phyloP scores from a whole-genome alignment of 2,797 vertebrate genomes.

The Microtus californicus region DNA sequence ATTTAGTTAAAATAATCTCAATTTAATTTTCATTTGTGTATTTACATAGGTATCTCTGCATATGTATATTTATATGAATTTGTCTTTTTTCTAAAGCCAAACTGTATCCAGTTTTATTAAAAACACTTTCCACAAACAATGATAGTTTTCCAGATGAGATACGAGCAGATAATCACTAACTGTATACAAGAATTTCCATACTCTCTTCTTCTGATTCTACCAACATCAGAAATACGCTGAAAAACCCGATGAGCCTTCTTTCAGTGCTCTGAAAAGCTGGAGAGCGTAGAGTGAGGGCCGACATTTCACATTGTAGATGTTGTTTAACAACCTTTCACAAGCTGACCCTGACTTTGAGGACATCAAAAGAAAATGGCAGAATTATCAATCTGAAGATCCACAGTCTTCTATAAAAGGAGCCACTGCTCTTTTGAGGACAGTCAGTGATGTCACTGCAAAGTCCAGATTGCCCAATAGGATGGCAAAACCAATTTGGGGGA shows the following conservation, averaged over 20 bases:
- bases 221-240: slow-evolving; percentile 87
- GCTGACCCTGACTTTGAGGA: slow-evolving; percentile 87
- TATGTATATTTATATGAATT: not conserved
- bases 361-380: slow-evolving; percentile 70
- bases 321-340: slow-evolving; percentile 89
- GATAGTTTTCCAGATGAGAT: slow-evolving; percentile 91
- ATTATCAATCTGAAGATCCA: slow-evolving; percentile 82
- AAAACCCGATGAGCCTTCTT: slow-evolving; percentile 85
- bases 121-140: slow-evolving; percentile 90
- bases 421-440: slow-evolving; percentile 67
- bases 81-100: slow-evolving; percentile 87
- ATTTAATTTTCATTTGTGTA: not conserved
- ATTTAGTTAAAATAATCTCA: not conserved
- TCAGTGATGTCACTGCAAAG: slow-evolving; percentile 50
- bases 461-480: slow-evolving; percentile 48
- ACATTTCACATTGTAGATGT: slow-evolving; percentile 87
- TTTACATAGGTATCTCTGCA: not conserved
- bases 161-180: slow-evolving; percentile 90
- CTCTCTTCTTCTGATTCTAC: slow-evolving; percentile 85
- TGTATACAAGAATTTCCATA: slow-evolving; percentile 89
- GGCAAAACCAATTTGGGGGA: not conserved
- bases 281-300: slow-evolving; percentile 89
- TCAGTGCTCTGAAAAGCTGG: slow-evolving; percentile 77
- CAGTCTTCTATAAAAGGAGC: slow-evolving; percentile 77
- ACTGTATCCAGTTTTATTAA: slow-evolving; percentile 92